Evolutionary conservation across 2,888 invertebrate species (phyloP), one percentile per base, ranked within the genome.

Genomic region (Fabriciana adippe): DNA sequence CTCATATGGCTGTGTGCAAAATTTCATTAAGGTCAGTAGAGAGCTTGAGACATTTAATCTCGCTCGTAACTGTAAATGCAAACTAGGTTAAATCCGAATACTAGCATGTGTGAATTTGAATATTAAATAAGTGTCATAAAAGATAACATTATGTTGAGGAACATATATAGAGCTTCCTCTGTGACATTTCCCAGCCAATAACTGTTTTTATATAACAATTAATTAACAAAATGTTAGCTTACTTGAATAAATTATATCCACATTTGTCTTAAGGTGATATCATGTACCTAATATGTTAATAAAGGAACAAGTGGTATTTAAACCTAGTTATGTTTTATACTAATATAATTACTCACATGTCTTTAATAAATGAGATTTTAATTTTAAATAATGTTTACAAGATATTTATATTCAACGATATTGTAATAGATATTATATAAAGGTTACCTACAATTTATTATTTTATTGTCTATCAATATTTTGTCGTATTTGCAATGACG

Each of bases 141-240:
- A 72, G 64, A 68, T 64, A 71, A 67, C 68, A 70, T 82, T 78
- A 72, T 72, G 77, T 79, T 79, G 79, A 67, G 41, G 48, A 61
- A 56, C 59, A 63, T 48, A 54, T 65, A 63, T 56, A 68, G 51
- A 57, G 63, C 66, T 72, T 70, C 72, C 67, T 71, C 65, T 70
- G 64, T 64, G 67, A 72, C 72, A 66, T 68, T 72, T 72, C 70
- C 67, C 70, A 72, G 55, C 57, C 62, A 60, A 47, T 67, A 69
- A 72, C 66, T 68, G 67, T 68, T 65, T 65, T 66, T 56, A 54
- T 66, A 57, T n/a, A 53, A 60, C 50, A 21, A 54, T 50, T 51
- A 66, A 50, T 61, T 61, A 66, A 66, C 55, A 55, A 21, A 50
- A 66, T 47, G 60, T 66, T 66, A 48, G 47, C 54, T 18, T 15